phyloP scores from a whole-genome alignment of 1,140 invertebrate species.

The Hylaeus volcanicus region DNA sequence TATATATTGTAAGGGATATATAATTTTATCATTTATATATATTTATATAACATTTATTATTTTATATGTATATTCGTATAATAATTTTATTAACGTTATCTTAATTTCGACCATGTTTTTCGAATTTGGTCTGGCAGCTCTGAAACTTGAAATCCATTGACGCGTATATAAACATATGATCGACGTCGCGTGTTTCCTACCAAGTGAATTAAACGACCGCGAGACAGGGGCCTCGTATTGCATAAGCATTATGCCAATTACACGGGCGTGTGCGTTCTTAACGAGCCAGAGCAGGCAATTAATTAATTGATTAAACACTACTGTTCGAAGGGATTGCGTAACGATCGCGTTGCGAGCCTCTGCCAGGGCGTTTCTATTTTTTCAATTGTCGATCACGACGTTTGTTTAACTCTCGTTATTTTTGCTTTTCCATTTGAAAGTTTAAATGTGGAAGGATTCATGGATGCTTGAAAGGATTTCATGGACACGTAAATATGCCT shows the following conservation, averaged over 20 bases:
- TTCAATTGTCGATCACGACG: background rate
- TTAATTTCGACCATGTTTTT: no score
- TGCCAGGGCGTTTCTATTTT: background rate
- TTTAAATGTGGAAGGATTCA: no score
- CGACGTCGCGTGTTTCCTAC: background rate
- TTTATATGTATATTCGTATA: no score
- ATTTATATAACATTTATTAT: no score
- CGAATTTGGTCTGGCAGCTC: no score
- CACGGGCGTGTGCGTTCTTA: background rate
- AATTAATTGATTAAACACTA: slow-evolving; percentile 48
- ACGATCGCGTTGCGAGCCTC: background rate
- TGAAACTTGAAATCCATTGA: background rate
- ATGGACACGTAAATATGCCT: no score
- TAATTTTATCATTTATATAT: no score
- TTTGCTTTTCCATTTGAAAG: no score
- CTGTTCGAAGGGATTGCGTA: slow-evolving; percentile 11
- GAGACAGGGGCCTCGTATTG: slow-evolving; percentile 12
- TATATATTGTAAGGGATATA: no score
- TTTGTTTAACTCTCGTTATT: no score
- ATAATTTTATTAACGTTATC: no score
- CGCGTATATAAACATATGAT: slow-evolving; percentile 23
- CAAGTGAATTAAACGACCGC: slow-evolving; percentile 24
- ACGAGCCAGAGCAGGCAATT: slow-evolving; percentile 26
- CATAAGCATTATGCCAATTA: slow-evolving; percentile 46
- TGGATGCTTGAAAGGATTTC: no score